These are phyloP conservation scores for Chiroxiphia lanceolata DNA, from an alignment of 2,797 vertebrate species.

Conservation along the genomic window DNA sequence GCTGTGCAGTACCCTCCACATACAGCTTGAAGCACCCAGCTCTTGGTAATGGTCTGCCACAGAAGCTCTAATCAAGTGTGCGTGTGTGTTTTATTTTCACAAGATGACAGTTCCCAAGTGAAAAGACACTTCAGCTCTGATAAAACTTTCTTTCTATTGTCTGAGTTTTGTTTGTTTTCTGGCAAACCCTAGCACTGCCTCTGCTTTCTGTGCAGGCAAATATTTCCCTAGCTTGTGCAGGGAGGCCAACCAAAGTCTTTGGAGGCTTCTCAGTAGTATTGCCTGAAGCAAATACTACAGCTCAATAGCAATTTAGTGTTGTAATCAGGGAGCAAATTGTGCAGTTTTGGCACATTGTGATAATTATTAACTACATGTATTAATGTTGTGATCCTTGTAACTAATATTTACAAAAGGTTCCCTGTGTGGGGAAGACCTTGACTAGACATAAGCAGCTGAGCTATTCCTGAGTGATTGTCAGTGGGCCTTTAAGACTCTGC, in stretches of 20 bases:
- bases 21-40: slow-evolving; percentile 42
- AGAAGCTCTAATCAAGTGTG: slow-evolving; percentile 48
- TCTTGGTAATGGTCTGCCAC: slow-evolving; percentile 63
- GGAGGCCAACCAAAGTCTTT: slow-evolving; percentile 76
- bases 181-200: slow-evolving; percentile 73
- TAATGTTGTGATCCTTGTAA: slow-evolving; percentile 76
- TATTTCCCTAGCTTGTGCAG: slow-evolving; percentile 69
- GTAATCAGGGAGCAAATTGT: slow-evolving; percentile 82
- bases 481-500: slow-evolving; percentile 67
- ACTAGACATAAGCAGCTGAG: slow-evolving; percentile 66
- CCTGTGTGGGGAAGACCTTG: slow-evolving; percentile 73
- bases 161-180: slow-evolving; percentile 78
- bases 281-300: slow-evolving; percentile 80
- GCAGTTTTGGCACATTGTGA: slow-evolving; percentile 77
- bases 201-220: slow-evolving; percentile 61
- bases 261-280: slow-evolving; percentile 77
- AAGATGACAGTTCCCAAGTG: slow-evolving; percentile 76
- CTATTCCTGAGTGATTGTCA: slow-evolving; percentile 76
- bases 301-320: slow-evolving; percentile 82
- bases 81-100: slow-evolving; percentile 56
- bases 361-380: slow-evolving; percentile 82
- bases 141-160: slow-evolving; percentile 78
- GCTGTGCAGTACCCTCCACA: slow-evolving; percentile 24
- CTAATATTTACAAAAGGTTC: slow-evolving; percentile 81
- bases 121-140: slow-evolving; percentile 74